Conservation (phyloP, 2,888 invertebrate genomes). For the Cancer borealis region DNA sequence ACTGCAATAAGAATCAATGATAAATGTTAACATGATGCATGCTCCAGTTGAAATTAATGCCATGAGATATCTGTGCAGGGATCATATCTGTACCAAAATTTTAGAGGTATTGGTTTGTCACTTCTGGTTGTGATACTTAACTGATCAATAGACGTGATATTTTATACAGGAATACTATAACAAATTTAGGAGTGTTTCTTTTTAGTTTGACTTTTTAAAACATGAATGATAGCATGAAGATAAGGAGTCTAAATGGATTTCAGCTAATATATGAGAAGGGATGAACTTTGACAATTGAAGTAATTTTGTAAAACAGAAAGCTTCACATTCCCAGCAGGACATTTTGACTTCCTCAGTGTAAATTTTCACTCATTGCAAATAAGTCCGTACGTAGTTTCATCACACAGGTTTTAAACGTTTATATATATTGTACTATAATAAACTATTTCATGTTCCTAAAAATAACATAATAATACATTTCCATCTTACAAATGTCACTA, state of each 20-base stretch:
- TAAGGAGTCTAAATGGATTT: background rate
- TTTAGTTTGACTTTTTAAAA: background rate
- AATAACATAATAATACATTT: background rate
- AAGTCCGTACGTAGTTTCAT: background rate
- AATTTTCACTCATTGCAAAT: background rate
- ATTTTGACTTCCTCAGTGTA: background rate
- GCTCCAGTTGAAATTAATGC: background rate
- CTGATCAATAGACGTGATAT: background rate
- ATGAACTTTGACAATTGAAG: background rate
- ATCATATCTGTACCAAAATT: background rate
- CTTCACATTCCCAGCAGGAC: background rate
- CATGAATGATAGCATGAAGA: too few relatives aligned
- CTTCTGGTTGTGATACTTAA: background rate
- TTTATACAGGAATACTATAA: background rate
- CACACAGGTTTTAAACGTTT: background rate
- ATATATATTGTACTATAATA: slow-evolving; percentile 12
- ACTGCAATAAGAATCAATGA: background rate
- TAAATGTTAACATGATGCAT: background rate
- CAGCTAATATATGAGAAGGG: background rate
- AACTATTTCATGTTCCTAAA: background rate
- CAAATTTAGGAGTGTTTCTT: background rate
- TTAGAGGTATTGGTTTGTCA: background rate
- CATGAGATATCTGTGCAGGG: background rate
- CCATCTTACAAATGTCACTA: background rate
- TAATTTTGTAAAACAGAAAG: background rate